Evolutionary conservation across 2,888 invertebrate genomes (phyloP).

Genomic region (Pristionchus exspectatus): DNA sequence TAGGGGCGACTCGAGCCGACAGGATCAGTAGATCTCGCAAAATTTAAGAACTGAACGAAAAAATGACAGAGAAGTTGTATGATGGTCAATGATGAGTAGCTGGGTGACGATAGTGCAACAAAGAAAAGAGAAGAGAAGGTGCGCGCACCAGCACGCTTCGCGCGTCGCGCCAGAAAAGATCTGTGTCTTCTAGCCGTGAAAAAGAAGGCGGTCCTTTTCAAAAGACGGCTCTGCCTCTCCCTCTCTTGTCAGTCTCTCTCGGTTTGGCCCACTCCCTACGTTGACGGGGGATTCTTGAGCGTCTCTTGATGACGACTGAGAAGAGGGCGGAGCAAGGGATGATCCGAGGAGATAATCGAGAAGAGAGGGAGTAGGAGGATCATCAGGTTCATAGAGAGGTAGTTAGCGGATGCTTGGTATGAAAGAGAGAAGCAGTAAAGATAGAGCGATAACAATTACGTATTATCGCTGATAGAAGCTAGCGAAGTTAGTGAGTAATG

Average conservation of each 20-base stretch:
- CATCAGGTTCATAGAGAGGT: neutral
- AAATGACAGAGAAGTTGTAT: neutral
- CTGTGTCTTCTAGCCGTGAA: neutral
- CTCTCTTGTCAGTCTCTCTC: neutral
- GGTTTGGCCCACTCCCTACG: neutral
- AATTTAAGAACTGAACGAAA: no score
- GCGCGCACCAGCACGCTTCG: neutral
- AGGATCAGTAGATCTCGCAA: no score
- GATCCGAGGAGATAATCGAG: neutral
- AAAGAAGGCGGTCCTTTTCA: conserved; percentile 8
- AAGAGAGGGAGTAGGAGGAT: neutral
- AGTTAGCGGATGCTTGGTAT: no score
- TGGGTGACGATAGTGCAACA: neutral
- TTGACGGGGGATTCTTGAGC: neutral
- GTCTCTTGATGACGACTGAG: neutral
- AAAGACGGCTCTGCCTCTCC: neutral
- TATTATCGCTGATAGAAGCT: neutral
- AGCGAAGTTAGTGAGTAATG: neutral
- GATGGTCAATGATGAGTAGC: neutral
- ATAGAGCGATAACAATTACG: neutral
- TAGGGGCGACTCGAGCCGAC: neutral
- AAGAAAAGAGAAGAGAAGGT: neutral
- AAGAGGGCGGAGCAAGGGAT: neutral
- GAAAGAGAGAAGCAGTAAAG: neutral
- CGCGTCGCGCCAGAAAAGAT: neutral